Percentiles rank a stretch among this genome's conserved stretches.
Conservation (phyloP, 2,113 vertebrate species). For the Anarhynchus alexandrinus region DNA sequence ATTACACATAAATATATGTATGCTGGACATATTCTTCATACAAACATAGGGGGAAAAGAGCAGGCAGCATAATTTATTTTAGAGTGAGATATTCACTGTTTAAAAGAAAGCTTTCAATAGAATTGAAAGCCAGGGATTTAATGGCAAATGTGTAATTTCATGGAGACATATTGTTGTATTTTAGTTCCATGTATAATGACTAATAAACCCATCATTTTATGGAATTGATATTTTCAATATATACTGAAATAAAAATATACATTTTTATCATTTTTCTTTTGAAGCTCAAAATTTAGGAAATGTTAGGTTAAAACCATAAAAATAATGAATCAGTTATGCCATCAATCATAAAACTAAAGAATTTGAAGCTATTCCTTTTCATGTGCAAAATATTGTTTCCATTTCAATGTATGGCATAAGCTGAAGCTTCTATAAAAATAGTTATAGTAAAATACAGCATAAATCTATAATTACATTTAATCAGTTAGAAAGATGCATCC, state of each 20-base stretch:
- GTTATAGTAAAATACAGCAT: constrained; percentile 54
- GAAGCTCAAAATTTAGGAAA: constrained; percentile 28
- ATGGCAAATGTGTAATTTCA: neutral
- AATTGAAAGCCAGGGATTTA: neutral
- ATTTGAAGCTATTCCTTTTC: constrained; percentile 28
- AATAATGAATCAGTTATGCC: constrained; percentile 26
- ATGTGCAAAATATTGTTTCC: constrained; percentile 54
- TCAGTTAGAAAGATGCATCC: constrained; percentile 20
- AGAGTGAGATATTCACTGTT: neutral
- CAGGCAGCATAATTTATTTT: neutral
- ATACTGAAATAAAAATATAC: constrained; percentile 21
- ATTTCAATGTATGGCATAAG: constrained; percentile 32
- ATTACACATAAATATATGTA: neutral
- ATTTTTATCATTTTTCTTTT: neutral
- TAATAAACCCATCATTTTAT: neutral
- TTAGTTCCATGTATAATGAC: neutral
- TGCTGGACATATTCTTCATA: neutral
- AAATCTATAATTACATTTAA: constrained; percentile 24
- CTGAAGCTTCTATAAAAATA: constrained; percentile 63
- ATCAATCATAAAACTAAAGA: constrained; percentile 36
- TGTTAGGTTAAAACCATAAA: constrained; percentile 38
- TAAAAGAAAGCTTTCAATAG: constrained; percentile 18
- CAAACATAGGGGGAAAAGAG: neutral
- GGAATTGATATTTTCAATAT: neutral
- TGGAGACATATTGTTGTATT: neutral